A percentile compares a stretch with the other conserved stretches of the same genome.
These are phyloP conservation scores for Eurytoma adleriae DNA, from an alignment of 2,888 invertebrate genomes.

Conservation along the genomic window DNA sequence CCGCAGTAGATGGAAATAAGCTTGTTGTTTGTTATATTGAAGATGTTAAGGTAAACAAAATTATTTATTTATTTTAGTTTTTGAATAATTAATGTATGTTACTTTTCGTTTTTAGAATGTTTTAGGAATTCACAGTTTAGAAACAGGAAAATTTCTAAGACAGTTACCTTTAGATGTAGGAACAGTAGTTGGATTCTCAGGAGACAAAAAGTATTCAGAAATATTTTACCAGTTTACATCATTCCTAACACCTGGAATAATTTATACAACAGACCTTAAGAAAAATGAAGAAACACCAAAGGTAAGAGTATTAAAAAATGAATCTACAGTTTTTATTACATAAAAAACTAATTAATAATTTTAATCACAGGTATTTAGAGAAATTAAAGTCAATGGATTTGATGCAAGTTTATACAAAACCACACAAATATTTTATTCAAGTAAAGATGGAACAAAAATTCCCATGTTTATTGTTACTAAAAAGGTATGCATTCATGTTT, in stretches of 20 bases:
- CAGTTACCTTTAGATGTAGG: slow-evolving; percentile 92
- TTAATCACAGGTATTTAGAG: slow-evolving; percentile 83
- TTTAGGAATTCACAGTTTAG: slow-evolving; percentile 87
- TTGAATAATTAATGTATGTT: slow-evolving; percentile 43
- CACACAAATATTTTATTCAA: slow-evolving; percentile 93
- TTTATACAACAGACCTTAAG: slow-evolving; percentile 91
- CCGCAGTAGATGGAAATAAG: slow-evolving; percentile 90
- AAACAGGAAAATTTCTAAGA: slow-evolving; percentile 84
- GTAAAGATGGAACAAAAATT: slow-evolving; percentile 94
- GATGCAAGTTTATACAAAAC: slow-evolving; percentile 88
- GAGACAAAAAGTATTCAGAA: slow-evolving; percentile 89
- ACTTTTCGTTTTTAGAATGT: slow-evolving; percentile 81
- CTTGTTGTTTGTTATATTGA: slow-evolving; percentile 92
- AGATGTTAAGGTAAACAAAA: slow-evolving; percentile 89
- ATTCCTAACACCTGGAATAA: slow-evolving; percentile 92
- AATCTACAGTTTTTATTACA: slow-evolving; percentile 29
- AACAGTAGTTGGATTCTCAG: slow-evolving; percentile 89
- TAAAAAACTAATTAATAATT: neutral
- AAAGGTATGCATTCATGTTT: slow-evolving; percentile 78
- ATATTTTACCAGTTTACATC: slow-evolving; percentile 97
- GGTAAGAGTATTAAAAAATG: slow-evolving; percentile 37
- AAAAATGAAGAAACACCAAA: slow-evolving; percentile 77
- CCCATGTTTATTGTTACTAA: slow-evolving; percentile 96
- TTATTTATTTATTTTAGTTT: neutral
- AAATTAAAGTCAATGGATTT: slow-evolving; percentile 91